Evolutionary conservation across 2,113 vertebrate species (phyloP).

Genomic region (Coreoperca whiteheadi): DNA sequence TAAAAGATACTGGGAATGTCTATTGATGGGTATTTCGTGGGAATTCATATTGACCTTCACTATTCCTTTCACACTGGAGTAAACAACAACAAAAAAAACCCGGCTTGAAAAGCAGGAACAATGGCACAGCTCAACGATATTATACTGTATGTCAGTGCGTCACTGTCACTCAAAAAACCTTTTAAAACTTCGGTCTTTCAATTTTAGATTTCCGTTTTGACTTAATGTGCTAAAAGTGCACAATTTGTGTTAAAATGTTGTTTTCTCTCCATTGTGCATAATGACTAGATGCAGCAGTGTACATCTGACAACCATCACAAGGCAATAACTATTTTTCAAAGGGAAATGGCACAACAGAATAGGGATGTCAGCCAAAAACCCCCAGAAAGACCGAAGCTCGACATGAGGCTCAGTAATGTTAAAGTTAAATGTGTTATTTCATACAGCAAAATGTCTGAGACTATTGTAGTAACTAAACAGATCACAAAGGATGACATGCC

Average conservation of each 20-base stretch:
- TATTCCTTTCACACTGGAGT: not conserved
- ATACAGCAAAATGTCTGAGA: conserved; percentile 3
- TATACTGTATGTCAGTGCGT: not conserved
- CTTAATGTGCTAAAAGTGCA: not conserved
- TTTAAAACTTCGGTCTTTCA: not conserved
- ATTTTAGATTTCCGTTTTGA: not conserved
- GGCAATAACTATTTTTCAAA: conserved; percentile 34
- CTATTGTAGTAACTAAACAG: conserved; percentile 21
- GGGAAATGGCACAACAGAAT: not conserved
- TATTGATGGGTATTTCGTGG: not conserved
- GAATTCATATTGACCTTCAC: not conserved
- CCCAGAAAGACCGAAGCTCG: not conserved
- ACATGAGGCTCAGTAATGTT: not conserved
- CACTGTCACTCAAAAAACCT: not conserved
- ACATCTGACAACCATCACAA: conserved; percentile 18
- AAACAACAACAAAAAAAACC: conserved; percentile 5
- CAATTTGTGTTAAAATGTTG: not conserved
- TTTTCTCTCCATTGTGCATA: not conserved
- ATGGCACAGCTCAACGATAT: not conserved
- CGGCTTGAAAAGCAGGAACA: not conserved
- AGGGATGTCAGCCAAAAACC: not conserved
- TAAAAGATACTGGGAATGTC: not conserved
- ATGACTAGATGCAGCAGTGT: conserved; percentile 9
- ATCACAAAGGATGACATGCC: not conserved
- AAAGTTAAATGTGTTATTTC: conserved; percentile 11